Evolutionary conservation across 2,113 vertebrate species (phyloP).

Genomic region (Rhea americana): DNA sequence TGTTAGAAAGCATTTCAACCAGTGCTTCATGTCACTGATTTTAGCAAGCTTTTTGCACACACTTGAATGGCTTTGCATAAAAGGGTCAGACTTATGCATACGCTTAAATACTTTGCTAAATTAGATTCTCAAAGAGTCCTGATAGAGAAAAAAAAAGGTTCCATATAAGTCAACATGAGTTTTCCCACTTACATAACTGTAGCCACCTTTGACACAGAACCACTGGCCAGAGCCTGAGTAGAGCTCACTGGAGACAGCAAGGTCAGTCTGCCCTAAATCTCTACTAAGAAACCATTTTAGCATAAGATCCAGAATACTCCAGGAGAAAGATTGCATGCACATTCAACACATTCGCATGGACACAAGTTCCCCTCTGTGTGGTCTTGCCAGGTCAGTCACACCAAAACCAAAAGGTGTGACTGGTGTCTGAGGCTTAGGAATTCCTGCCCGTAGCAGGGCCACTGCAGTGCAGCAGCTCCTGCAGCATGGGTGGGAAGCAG

Average conservation of each 20-base stretch:
- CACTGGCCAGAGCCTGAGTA: not conserved
- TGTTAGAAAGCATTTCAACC: not conserved
- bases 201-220: not conserved
- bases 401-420: not conserved
- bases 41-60: not conserved
- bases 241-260: not conserved
- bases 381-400: not conserved
- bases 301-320: not conserved
- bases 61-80: not conserved
- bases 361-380: rapidly evolving
- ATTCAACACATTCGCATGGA: rapidly evolving
- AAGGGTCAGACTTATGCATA: not conserved
- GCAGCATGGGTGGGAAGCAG: not conserved
- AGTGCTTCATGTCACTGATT: not conserved
- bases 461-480: not conserved
- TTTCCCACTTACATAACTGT: conserved; percentile 1
- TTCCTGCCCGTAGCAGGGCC: rapidly evolving
- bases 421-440: not conserved
- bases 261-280: not conserved
- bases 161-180: not conserved
- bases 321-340: rapidly evolving
- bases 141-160: not conserved
- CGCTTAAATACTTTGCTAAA: not conserved
- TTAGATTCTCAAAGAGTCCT: not conserved
- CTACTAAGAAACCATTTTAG: not conserved